A percentile compares a stretch with the other conserved stretches of the same genome.
phyloP scores from a whole-genome alignment of 53 echinoderm and acorn worm genomes.

The Holothuria scabra region DNA sequence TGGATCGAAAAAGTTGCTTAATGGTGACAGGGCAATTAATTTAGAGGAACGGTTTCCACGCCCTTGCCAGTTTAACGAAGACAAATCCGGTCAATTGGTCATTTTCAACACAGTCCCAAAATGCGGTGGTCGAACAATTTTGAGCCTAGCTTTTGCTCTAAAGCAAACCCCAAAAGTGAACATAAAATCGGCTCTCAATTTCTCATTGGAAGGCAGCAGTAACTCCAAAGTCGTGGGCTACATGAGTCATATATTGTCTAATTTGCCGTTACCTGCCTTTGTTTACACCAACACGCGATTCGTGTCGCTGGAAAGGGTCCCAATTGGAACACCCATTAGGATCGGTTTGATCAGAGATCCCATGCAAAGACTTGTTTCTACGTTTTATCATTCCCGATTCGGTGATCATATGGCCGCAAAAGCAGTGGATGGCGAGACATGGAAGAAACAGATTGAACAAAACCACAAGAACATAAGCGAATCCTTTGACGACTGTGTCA shows the following conservation, averaged over 20 bases:
- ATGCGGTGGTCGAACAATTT: slow-evolving; percentile 24
- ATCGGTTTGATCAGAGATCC: slow-evolving; percentile 35
- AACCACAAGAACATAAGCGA: slow-evolving; percentile 12
- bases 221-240: not conserved
- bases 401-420: slow-evolving; percentile 4
- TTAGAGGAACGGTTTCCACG: slow-evolving; percentile 8
- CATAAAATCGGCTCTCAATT: slow-evolving; percentile 27
- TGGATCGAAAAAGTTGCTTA: too few species aligned
- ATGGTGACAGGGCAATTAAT: too few species aligned
- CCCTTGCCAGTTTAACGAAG: not conserved
- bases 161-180: not conserved
- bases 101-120: slow-evolving; percentile 6
- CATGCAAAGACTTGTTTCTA: slow-evolving; percentile 9
- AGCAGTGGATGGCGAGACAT: not conserved
- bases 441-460: not conserved
- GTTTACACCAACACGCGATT: slow-evolving; percentile 28
- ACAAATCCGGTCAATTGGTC: not conserved
- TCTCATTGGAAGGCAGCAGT: slow-evolving; percentile 15
- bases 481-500: slow-evolving; percentile 31
- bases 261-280: not conserved
- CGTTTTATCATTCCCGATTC: slow-evolving; percentile 30
- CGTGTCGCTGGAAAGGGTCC: not conserved
- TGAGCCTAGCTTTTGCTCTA: slow-evolving; percentile 18
- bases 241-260: not conserved
- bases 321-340: not conserved